phyloP scores from a whole-genome alignment of 2,888 invertebrate genomes.

The Diarsia dahlii region DNA sequence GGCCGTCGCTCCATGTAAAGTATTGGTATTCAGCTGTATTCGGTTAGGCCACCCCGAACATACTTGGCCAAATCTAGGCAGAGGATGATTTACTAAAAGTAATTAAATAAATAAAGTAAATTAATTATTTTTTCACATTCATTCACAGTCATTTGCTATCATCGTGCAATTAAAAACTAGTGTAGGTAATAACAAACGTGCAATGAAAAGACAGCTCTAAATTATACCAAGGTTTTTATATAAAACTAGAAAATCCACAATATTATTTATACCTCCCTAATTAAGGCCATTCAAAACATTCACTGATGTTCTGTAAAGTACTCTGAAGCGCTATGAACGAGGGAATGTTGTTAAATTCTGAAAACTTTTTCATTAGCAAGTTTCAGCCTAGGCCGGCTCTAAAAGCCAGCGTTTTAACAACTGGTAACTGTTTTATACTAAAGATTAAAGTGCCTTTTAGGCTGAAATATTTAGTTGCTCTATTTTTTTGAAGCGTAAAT shows the following conservation, averaged over 20 bases:
- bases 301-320: conserved; percentile 37
- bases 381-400: conserved; percentile 42
- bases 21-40: no score
- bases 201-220: conserved; percentile 5
- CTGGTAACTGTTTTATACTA: conserved; percentile 35
- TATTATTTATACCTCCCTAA: conserved; percentile 14
- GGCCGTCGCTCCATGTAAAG: no score
- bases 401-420: conserved; percentile 46
- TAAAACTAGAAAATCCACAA: background rate
- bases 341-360: conserved; percentile 38
- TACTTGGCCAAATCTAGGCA: no score
- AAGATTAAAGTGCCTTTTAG: conserved; percentile 33
- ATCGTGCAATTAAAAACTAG: background rate
- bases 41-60: no score
- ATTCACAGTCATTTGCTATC: background rate
- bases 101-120: no score
- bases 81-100: no score
- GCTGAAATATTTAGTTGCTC: conserved; percentile 10
- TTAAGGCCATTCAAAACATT: conserved; percentile 34
- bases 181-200: background rate
- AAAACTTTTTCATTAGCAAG: conserved; percentile 57
- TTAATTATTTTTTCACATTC: background rate
- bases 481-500: background rate
- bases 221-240: background rate
- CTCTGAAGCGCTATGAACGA: conserved; percentile 22